Evolutionary conservation across 2,113 vertebrate species (phyloP), one percentile per base, ranked within the genome.

Genomic region (Nerophis lumbriciformis): DNA sequence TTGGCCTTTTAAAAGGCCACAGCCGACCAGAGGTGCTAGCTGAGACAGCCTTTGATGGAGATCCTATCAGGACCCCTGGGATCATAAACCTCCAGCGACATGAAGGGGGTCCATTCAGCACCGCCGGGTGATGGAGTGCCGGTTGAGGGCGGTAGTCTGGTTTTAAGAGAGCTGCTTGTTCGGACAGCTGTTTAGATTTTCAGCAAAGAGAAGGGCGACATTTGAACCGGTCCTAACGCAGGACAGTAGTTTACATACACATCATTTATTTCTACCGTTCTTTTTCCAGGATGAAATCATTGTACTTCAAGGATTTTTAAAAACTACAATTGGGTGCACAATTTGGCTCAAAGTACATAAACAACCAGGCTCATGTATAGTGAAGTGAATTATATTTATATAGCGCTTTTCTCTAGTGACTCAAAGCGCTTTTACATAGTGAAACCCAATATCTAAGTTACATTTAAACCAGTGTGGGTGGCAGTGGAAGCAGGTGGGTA

Each of bases 61-160:
- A 85, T 84, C 65, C 49, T 83, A 88, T 89, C 87, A 78, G 64
- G 52, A 74, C 64, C 69, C 63, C 51, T 73, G 16, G 73, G 77
- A 81, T 84, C 81, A 80, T 89, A 89, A 90, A 90, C 77, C 65
- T 21, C 59, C 0, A 52, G 68, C 37, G 4, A 74, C 73, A 89
- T 90, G 80, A 90, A 90, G 85, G 71, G 79, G 66, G 68, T 60
- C 87, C 74, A 88, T 92, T 90, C 81, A 90, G 68, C 38, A 19
- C 71, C 35, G 69, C 60, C 15, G 75, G 65, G 71, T 77, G 83
- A 87, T 77, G 71, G 75, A 75, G 71, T 73, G 64, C 63, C 42
- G 64, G 66, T 73, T 68, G 73, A 78, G 59, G 53, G 62, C 69
- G 69, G 73, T 61, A 69, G 71, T 73, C 68, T 74, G 78, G 65